phyloP scores from a whole-genome alignment of 2,888 invertebrate species.

The Dichetophora obliterata region DNA sequence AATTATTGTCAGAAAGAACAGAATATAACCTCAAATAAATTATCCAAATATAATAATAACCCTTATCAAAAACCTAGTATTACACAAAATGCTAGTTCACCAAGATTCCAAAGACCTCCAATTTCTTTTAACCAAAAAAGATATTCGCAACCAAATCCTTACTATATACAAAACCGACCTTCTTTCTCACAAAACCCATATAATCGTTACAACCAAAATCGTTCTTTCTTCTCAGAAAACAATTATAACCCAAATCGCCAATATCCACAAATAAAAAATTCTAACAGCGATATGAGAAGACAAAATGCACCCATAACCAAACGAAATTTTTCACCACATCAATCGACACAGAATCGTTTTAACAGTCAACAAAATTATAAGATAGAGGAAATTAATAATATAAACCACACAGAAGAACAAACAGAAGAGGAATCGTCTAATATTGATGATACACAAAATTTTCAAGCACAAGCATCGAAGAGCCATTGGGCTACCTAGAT shows the following conservation, averaged over 20 bases:
- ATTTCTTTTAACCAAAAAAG: not conserved
- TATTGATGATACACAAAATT: constrained; percentile 24
- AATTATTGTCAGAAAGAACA: constrained; percentile 27
- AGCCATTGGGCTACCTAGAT: constrained; percentile 31
- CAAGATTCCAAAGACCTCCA: not conserved
- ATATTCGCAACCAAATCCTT: no score
- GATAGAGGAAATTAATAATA: not conserved
- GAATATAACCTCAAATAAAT: not conserved
- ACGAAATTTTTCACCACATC: not conserved
- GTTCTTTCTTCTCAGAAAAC: not conserved
- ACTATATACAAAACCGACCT: no score
- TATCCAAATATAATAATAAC: not conserved
- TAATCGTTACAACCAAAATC: not conserved
- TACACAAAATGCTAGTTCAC: not conserved
- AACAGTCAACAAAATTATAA: not conserved
- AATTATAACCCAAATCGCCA: not conserved
- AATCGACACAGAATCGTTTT: not conserved
- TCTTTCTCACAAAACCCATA: no score
- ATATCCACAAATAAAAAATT: no score
- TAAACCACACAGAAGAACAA: not conserved
- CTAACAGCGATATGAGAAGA: no score
- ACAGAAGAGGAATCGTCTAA: not conserved
- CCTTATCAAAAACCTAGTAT: not conserved
- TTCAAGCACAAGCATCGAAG: constrained; percentile 28
- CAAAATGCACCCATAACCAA: no score